Base-by-base conservation (phyloP, 1,140 invertebrate genomes). In the Hyles euphorbiae region DNA sequence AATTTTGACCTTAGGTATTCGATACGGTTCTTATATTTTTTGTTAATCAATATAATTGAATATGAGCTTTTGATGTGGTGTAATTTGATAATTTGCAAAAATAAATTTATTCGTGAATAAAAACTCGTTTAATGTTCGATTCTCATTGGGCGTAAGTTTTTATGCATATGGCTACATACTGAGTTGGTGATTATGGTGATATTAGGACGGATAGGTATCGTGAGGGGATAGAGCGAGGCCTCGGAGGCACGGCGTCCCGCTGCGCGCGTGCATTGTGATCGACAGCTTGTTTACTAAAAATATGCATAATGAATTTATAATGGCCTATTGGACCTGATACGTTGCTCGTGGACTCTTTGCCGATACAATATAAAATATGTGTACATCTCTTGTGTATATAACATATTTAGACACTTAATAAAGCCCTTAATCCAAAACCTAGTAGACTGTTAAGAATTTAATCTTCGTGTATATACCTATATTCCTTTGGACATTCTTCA, bases 251-350 rank as follows among this genome's bases (percentile, higher is more conserved):
- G 65, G 79, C 76, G 60, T 71, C 83, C 85, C 77, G 80, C 81
- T 71, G 85, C 63, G 83, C 72, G 64, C 52, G 70, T 53, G 71
- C 76, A 87, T 88, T 88, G 83, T 88, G 83, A 87, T 84, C 82
- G 83, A 88, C 86, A 88, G 83, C 82, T 83, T 88, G 86, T 88
- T 88, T 88, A 88, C 86, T 84, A 86, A 88, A 88, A 88, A 87
- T 88, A 88, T 87, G 86, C 86, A 88, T 87, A 88, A 88, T 88
- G 86, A 88, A 88, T 88, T 79, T 88, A 88, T 88, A 88, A 88
- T 88, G 71, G 69, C 74, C 72, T 74, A 70, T 75, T 73, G 70
- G 68, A 68, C 59, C 67, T 76, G 74, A 72, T 68, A 64, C 65
- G 70, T 68, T 60, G 57, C 63, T 12, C 51, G 57, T 33, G 12